Conservation (phyloP, 1,140 invertebrate species). For the Aethina tumida region DNA sequence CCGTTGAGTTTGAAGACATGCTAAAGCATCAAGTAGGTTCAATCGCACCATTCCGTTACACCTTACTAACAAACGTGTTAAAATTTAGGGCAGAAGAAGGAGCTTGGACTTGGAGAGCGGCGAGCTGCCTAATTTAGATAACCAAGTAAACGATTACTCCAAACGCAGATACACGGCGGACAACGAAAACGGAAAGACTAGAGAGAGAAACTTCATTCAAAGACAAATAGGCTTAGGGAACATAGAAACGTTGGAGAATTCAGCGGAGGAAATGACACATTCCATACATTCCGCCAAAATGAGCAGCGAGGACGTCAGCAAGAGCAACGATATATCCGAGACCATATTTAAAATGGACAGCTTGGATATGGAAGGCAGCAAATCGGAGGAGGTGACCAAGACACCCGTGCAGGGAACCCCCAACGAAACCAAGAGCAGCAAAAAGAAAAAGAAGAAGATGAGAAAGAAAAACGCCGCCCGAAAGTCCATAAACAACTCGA, state of each 20-base stretch:
- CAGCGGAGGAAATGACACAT: constrained; percentile 29
- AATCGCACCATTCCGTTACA: no score
- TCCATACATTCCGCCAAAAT: constrained; percentile 28
- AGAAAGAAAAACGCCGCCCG: constrained; percentile 66
- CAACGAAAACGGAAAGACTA: constrained; percentile 23
- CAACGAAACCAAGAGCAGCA: constrained; percentile 37
- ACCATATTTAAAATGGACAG: constrained; percentile 59
- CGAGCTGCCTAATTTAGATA: constrained; percentile 27
- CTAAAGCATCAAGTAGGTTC: constrained; percentile 27
- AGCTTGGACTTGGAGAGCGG: constrained; percentile 28
- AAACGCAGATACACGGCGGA: constrained; percentile 40
- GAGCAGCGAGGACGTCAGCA: constrained; percentile 30
- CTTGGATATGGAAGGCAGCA: constrained; percentile 42
- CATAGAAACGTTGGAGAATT: constrained; percentile 29
- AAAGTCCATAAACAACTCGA: constrained; percentile 46
- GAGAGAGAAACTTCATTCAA: constrained; percentile 33
- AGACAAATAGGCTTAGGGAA: constrained; percentile 33
- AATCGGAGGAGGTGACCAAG: constrained; percentile 9
- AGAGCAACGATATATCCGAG: constrained; percentile 39
- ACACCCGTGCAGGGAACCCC: constrained; percentile 30
- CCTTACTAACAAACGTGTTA: neutral
- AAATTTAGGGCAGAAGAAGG: constrained; percentile 27
- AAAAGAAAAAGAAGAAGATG: constrained; percentile 64
- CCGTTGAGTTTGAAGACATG: constrained; percentile 46
- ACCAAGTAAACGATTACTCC: constrained; percentile 53